These are phyloP conservation scores for Mungos mungo DNA, from an alignment of 2,113 vertebrate species.

Conservation along the genomic window DNA sequence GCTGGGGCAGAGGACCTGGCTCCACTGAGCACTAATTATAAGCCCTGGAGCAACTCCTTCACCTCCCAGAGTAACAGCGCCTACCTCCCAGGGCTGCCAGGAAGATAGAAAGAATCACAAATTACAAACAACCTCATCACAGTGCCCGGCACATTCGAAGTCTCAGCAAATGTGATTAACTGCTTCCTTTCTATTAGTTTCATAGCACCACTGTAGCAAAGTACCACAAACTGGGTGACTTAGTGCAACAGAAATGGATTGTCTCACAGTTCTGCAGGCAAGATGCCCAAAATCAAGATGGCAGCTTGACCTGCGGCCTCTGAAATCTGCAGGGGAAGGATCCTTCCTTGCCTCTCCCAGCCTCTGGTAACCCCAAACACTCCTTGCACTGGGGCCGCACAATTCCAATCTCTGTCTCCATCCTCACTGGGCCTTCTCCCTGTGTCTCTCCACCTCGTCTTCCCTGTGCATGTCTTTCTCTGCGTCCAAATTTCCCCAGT, in stretches of 20 bases:
- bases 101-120: background rate
- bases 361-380: background rate
- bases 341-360: background rate
- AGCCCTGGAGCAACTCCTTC: background rate
- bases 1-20: background rate
- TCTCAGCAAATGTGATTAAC: background rate
- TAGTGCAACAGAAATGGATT: background rate
- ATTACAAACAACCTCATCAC: background rate
- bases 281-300: background rate
- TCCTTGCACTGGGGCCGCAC: background rate
- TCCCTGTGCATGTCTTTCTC: background rate
- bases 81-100: background rate
- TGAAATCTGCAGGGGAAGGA: background rate
- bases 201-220: background rate
- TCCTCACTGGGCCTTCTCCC: background rate
- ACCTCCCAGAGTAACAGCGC: background rate
- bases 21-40: background rate
- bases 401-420: background rate
- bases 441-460: background rate
- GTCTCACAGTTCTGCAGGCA: background rate
- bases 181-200: background rate
- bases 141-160: background rate
- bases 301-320: background rate
- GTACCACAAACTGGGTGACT: background rate
- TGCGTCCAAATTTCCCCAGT: background rate